Base-by-base conservation (phyloP, 2,797 vertebrate genomes). In the Catostomus latipinnis region DNA sequence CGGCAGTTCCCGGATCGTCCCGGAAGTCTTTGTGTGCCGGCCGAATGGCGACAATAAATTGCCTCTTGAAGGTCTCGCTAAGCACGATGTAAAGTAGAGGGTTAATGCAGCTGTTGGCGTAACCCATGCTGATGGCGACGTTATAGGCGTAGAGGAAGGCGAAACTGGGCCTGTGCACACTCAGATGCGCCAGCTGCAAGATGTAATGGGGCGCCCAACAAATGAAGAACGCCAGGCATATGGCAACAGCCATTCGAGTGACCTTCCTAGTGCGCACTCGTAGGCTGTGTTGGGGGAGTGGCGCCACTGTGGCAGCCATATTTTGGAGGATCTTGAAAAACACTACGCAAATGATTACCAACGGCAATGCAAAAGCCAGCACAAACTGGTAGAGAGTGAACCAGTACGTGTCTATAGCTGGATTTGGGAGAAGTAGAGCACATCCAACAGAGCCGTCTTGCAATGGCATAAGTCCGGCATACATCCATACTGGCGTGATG, bases 371-470 rank as follows among this genome's bases (percentile, higher is more conserved):
- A 12, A 96, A 96, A 0, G 94, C 94, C 81, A 96, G 83, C 88
- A 94, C 91, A 85, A 96, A 96, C 90, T 96, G 95, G 76, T 96
- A 96, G 62, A 96, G 94, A 0, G 95, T 96, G 85, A 95, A 96
- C 95, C 95, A 96, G 86, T 94, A 96, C 12, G 92, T 94, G 84
- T 94, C 90, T 0, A 89, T 93, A 78, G 92, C 87, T 0, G 94
- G 94, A 82, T 96, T 88, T 45, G 96, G 95, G 61, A 96, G 92
- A 22, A 96, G 88, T 58, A 96, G 91, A 1, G 94, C 95, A 0
- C 95, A 96, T 75, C 94, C 94, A 49, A 94, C 92, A 0, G 92
- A 90, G 8, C 94, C 95, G 0, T 93, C 94, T 0, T 92, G 89
- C 46, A 96, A 89, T 11, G 93, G 91, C 95, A 96, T 95, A 69